Conservation (phyloP, 2,113 vertebrate genomes). For the Candoia aspera region DNA sequence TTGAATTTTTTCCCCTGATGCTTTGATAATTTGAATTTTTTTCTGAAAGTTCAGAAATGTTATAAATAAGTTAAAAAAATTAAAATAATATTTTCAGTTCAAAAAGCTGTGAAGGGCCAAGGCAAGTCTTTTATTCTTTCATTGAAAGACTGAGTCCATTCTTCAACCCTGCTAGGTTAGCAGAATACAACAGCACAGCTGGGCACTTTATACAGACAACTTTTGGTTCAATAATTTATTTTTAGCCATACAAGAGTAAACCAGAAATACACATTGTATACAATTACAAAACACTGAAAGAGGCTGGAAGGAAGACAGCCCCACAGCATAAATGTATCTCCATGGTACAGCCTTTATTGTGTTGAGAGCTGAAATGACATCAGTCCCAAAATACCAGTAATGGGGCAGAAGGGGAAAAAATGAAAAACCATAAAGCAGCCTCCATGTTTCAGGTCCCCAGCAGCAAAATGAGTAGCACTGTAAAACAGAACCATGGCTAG, state of each 20-base stretch:
- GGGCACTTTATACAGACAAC: not conserved
- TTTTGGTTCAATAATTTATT: slow-evolving; percentile 43
- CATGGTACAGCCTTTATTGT: slow-evolving; percentile 7
- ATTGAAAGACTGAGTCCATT: no score
- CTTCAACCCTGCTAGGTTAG: not conserved
- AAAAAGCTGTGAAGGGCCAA: not conserved
- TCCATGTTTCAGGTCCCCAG: not conserved
- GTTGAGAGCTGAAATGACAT: slow-evolving; percentile 7
- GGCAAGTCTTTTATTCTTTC: not conserved
- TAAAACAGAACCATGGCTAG: no score
- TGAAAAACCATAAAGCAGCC: not conserved
- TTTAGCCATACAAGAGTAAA: slow-evolving; percentile 28
- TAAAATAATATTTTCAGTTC: not conserved
- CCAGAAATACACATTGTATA: slow-evolving; percentile 30
- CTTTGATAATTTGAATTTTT: not conserved
- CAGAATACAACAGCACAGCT: not conserved
- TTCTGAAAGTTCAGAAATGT: not conserved
- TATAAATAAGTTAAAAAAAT: not conserved
- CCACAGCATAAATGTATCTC: not conserved
- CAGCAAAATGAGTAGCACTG: not conserved
- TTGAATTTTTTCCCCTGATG: not conserved
- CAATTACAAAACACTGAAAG: slow-evolving; percentile 17
- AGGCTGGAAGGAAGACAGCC: not conserved
- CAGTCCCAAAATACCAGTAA: not conserved
- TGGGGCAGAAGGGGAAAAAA: not conserved